These are phyloP conservation scores for Smutsia gigantea DNA, from an alignment of 2,797 vertebrate genomes.

Conservation along the genomic window DNA sequence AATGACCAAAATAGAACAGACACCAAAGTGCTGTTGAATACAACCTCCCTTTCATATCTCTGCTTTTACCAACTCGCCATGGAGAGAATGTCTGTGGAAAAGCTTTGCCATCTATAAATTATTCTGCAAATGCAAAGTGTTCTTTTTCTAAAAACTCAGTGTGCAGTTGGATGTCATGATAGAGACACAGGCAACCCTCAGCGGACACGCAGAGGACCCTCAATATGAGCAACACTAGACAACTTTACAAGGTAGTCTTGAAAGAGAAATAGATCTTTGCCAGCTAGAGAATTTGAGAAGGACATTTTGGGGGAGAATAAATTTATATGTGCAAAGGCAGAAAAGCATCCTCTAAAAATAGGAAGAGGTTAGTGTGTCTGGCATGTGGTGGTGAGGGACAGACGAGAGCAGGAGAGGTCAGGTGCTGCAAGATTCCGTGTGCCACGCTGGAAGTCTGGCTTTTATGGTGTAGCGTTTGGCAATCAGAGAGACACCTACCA, in stretches of 20 bases:
- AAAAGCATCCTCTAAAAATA: not conserved
- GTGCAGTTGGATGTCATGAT: not conserved
- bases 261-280: not conserved
- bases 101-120: not conserved
- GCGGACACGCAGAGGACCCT: not conserved
- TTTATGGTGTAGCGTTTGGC: not conserved
- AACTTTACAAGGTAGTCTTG: not conserved
- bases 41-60: not conserved
- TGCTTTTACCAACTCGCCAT: conserved; percentile 17
- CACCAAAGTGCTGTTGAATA: not conserved
- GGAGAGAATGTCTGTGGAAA: conserved; percentile 28
- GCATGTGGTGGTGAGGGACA: not conserved
- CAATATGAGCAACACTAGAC: not conserved
- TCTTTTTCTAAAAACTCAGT: not conserved
- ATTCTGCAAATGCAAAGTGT: conserved; percentile 29
- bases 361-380: not conserved
- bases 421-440: too few relatives aligned
- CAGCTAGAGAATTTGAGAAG: not conserved
- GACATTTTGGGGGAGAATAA: not conserved
- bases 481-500: not conserved
- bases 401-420: not conserved
- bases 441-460: not conserved
- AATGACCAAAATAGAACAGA: conserved; percentile 59
- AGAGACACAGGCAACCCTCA: not conserved
- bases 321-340: not conserved